These are phyloP conservation scores for Gobio occitaniae DNA, from an alignment of 2,797 vertebrate species.

Conservation along the genomic window DNA sequence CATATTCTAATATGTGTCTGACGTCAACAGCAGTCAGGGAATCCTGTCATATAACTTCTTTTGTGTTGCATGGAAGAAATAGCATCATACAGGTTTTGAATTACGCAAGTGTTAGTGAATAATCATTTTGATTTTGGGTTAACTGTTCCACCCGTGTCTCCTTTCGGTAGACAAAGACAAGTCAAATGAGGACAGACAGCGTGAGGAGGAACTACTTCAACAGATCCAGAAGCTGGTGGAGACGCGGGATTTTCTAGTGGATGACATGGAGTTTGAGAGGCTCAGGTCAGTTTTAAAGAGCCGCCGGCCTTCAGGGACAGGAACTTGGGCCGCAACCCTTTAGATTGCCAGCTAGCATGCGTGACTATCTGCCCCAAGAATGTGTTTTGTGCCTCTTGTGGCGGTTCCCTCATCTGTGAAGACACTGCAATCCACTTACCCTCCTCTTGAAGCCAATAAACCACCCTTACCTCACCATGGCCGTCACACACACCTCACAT, in stretches of 20 bases:
- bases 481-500: neutral
- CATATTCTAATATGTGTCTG: neutral
- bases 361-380: constrained; percentile 22
- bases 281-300: constrained; percentile 80
- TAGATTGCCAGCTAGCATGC: neutral
- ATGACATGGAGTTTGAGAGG: constrained; percentile 91
- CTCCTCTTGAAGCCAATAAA: constrained; percentile 35
- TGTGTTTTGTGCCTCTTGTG: constrained; percentile 30
- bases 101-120: neutral
- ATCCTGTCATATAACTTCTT: neutral
- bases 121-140: neutral
- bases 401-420: constrained; percentile 40
- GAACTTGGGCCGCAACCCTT: neutral
- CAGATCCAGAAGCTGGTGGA: constrained; percentile 93
- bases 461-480: neutral
- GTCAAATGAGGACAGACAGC: constrained; percentile 78
- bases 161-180: constrained; percentile 82
- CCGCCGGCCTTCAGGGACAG: neutral
- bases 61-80: neutral
- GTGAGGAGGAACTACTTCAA: constrained; percentile 85
- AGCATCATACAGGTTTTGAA: neutral
- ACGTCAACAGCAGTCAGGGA: neutral
- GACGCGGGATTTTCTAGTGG: constrained; percentile 90
- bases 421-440: constrained; percentile 44
- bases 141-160: neutral